phyloP scores from a whole-genome alignment of 1,140 invertebrate species.

The Temnothorax curvispinosus region DNA sequence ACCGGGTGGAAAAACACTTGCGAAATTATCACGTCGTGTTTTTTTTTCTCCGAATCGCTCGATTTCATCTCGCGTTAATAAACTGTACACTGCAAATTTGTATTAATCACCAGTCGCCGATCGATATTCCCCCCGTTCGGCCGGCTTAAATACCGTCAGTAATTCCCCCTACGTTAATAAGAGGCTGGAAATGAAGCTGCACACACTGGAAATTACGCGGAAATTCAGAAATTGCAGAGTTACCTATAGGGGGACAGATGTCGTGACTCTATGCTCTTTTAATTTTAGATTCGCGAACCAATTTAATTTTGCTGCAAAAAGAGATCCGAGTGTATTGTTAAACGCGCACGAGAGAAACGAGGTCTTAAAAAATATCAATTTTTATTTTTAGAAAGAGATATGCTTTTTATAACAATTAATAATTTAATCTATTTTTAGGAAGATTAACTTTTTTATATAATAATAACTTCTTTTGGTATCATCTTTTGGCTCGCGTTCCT shows the following conservation, averaged over 20 bases:
- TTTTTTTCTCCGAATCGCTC: not conserved
- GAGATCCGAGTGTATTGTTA: not conserved
- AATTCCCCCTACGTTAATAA: constrained; percentile 21
- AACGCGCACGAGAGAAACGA: not conserved
- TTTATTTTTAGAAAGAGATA: no score
- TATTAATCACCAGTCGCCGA: constrained; percentile 18
- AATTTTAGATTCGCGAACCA: not conserved
- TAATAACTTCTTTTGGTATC: not conserved
- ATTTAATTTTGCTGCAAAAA: not conserved
- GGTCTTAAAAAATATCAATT: no score
- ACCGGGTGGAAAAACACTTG: not conserved
- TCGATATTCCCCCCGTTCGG: not conserved
- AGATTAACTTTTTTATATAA: not conserved
- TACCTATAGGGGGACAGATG: not conserved
- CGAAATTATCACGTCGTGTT: not conserved
- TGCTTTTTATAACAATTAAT: no score
- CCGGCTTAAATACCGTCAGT: constrained; percentile 14
- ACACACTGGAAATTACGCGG: not conserved
- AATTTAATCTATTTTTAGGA: no score
- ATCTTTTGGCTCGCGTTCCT: not conserved
- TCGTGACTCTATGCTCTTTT: no score
- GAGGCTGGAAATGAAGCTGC: constrained; percentile 11
- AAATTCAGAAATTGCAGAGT: not conserved
- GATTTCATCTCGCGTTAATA: constrained; percentile 2
- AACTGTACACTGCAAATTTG: constrained; percentile 24